Base-by-base conservation (phyloP, 2,113 vertebrate species). In the Actenoides lindsayi region DNA sequence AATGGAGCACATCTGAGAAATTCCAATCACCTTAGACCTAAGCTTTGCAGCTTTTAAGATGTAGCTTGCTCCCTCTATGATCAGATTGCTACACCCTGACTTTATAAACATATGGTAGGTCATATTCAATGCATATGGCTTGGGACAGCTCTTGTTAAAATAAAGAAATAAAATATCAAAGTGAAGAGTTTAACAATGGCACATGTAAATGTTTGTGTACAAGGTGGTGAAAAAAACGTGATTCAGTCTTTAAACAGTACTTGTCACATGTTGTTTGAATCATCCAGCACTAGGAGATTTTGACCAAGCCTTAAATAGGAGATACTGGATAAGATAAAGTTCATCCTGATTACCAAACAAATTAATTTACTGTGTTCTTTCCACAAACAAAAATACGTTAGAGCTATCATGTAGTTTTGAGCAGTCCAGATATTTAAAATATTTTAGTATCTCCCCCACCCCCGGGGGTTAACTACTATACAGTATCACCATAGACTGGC, bases 321-420 rank as follows among this genome's bases (percentile, higher is more conserved):
- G 94, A 95, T 88, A 92, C 64, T 64, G 76, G 90, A 80, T 74
- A 87, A 97, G 95, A 97, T 96, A 96, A 97, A 97, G 64, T 87
- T 97, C 85, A 87, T 96, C 94, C 39, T 85, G 14, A 79, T 97
- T 91, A 95, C 88, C 83, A 97, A 94, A 93, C 50, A 33, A 28
- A 91, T 77, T 63, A 3, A 64, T 93, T 97, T 91, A 42, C 6
- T 25, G 89, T 88, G 57, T 81, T 96, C 44, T 65, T 91, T 54
- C 53, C 79, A 60, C 59, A 83, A 92, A 85, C 24, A 88, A 25
- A 82, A 75, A 5, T 51, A 39, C 21, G 10, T 83, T 69, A 27
- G 67, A 94, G 60, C 62, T 90, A 89, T 94, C 16, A 19, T 70
- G 79, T 85, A 93, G 39, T 87, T 93, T 83, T 82, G 83, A 57